Conservation (phyloP, 1,140 invertebrate species). For the Antheraea mylitta region DNA sequence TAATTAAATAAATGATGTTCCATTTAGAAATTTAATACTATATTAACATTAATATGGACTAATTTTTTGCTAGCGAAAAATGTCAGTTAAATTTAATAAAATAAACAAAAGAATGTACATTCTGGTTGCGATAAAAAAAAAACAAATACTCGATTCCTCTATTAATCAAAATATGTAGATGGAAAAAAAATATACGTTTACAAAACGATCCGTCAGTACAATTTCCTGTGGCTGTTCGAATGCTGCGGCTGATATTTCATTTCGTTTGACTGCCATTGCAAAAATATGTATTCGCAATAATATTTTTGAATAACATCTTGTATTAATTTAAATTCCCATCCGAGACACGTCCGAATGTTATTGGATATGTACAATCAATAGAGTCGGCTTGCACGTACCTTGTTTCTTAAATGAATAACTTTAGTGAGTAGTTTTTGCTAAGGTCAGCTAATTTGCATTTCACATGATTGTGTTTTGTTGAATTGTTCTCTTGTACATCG, state of each 20-base stretch:
- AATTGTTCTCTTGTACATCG: background rate
- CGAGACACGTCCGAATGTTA: background rate
- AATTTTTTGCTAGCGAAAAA: too few relatives aligned
- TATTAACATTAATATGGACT: too few relatives aligned
- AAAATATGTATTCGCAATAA: conserved; percentile 13
- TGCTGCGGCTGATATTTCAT: conserved; percentile 21
- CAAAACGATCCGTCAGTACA: conserved; percentile 22
- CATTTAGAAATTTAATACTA: too few relatives aligned
- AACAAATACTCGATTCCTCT: background rate
- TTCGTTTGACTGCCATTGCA: conserved; percentile 14
- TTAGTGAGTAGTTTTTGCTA: background rate
- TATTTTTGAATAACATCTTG: conserved; percentile 13
- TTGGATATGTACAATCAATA: background rate
- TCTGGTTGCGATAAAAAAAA: background rate
- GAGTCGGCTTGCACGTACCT: too few relatives aligned
- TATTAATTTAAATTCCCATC: conserved; percentile 22
- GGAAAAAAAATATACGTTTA: conserved; percentile 8
- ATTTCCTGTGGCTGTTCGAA: conserved; percentile 20
- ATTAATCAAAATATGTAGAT: conserved; percentile 6
- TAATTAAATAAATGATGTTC: too few relatives aligned
- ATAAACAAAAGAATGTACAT: background rate
- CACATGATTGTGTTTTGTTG: background rate
- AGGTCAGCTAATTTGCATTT: background rate
- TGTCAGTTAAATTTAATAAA: too few relatives aligned
- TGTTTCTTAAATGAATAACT: too few relatives aligned